Evolutionary conservation across 2,888 invertebrate species (phyloP).

Genomic region (Microchrysa polita): DNA sequence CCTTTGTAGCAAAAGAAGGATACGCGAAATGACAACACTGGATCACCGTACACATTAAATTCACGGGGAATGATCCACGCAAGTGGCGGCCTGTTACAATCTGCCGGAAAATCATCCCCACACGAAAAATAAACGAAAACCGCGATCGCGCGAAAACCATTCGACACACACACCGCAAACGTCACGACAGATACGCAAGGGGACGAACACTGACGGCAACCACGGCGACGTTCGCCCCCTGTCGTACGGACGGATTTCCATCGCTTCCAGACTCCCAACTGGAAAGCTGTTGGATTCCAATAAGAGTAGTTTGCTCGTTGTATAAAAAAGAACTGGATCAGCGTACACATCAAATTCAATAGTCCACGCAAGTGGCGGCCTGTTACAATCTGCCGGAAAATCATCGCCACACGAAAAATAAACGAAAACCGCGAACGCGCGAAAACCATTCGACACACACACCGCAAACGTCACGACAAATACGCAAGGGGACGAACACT

Average conservation of each 20-base stretch:
- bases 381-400: conserved; percentile 1
- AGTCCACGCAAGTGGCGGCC: neutral
- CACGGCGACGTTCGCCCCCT: neutral
- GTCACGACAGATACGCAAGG: conserved; percentile 21
- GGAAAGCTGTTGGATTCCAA: conserved; percentile 12
- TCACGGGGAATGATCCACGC: neutral
- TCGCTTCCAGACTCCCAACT: conserved; percentile 12
- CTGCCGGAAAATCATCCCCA: conserved; percentile 1
- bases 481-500: conserved; percentile 30
- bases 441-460: conserved; percentile 10
- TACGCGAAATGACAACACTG: neutral
- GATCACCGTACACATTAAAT: neutral
- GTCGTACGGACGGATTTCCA: conserved; percentile 18
- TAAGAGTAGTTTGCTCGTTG: conserved; percentile 9
- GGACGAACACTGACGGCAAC: conserved; percentile 20
- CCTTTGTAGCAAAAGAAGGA: neutral
- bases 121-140: neutral
- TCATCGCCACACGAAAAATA: neutral
- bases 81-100: neutral
- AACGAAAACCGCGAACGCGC: conserved; percentile 21
- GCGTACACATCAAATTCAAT: conserved; percentile 37
- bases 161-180: neutral
- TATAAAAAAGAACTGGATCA: conserved; percentile 24
- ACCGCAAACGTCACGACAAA: conserved; percentile 5
- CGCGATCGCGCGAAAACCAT: conserved; percentile 24